Conservation (phyloP, 2,113 vertebrate genomes). For the Corynorhinus townsendii region DNA sequence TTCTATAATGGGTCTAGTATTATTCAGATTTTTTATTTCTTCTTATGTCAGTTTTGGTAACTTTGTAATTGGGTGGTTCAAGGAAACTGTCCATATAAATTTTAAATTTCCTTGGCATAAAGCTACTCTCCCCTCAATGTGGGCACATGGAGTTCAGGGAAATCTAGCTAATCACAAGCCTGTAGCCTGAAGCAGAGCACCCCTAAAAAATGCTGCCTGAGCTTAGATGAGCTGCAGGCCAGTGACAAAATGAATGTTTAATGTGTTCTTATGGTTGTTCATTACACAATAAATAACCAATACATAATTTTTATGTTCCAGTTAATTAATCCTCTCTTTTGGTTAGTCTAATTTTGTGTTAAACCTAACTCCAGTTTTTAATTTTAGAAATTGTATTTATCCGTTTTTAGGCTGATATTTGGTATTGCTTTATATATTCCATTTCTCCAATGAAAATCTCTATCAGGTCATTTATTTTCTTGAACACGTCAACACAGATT, state of each 20-base stretch:
- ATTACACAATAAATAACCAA: neutral
- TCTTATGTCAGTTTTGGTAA: conserved; percentile 26
- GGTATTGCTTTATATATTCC: neutral
- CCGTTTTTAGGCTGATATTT: neutral
- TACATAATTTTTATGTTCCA: neutral
- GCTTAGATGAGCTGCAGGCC: neutral
- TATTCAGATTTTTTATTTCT: conserved; percentile 19
- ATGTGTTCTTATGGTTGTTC: neutral
- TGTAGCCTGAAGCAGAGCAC: neutral
- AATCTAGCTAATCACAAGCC: neutral
- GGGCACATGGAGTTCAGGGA: neutral
- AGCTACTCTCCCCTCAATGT: neutral
- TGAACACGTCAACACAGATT: neutral
- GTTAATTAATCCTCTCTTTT: neutral
- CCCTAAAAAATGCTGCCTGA: neutral
- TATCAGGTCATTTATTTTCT: neutral
- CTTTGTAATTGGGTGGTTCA: neutral
- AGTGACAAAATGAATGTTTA: neutral
- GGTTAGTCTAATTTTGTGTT: neutral
- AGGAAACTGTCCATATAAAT: neutral
- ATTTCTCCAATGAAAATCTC: neutral
- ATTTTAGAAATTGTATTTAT: neutral
- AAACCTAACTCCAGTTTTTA: neutral
- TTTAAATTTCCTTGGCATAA: neutral
- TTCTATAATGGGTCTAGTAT: neutral